Percentiles rank a stretch among this genome's conserved stretches.
Evolutionary conservation across 2,113 vertebrate genomes (phyloP).

Genomic region (Tyto alba): DNA sequence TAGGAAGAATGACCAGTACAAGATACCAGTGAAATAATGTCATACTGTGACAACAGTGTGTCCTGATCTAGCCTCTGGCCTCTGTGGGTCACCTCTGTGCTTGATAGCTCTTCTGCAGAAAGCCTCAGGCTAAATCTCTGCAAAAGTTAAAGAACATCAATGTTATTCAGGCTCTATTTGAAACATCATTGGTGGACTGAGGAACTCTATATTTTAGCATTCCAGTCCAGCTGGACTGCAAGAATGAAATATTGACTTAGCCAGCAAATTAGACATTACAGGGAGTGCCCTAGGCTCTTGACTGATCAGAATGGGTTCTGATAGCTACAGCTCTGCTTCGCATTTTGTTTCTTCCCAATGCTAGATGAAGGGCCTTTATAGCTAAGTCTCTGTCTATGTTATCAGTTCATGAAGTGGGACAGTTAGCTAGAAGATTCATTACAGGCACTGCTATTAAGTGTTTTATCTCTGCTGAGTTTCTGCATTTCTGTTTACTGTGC

Average conservation of each 20-base stretch:
- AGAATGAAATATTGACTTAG: conserved; percentile 13
- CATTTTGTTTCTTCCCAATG: not conserved
- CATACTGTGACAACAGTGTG: not conserved
- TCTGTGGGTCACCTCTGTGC: not conserved
- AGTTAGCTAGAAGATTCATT: conserved; percentile 6
- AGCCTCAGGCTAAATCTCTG: not conserved
- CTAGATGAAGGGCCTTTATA: not conserved
- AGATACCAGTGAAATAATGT: not conserved
- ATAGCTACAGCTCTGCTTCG: not conserved
- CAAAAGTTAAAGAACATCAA: not conserved
- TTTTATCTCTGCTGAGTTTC: not conserved
- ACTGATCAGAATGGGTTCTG: not conserved
- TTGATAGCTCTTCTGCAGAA: not conserved
- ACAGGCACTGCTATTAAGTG: not conserved
- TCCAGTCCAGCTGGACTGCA: not conserved
- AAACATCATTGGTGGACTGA: not conserved
- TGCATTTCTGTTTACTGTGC: not conserved
- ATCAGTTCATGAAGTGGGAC: not conserved
- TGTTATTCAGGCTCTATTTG: not conserved
- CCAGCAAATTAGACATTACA: not conserved
- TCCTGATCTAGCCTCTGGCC: not conserved
- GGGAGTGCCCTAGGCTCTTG: not conserved
- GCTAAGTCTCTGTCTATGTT: not conserved
- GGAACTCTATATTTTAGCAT: not conserved
- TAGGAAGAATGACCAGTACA: not conserved